These are phyloP conservation scores for Phylloscopus whistleri DNA, from an alignment of 2,113 vertebrate genomes.

Conservation along the genomic window DNA sequence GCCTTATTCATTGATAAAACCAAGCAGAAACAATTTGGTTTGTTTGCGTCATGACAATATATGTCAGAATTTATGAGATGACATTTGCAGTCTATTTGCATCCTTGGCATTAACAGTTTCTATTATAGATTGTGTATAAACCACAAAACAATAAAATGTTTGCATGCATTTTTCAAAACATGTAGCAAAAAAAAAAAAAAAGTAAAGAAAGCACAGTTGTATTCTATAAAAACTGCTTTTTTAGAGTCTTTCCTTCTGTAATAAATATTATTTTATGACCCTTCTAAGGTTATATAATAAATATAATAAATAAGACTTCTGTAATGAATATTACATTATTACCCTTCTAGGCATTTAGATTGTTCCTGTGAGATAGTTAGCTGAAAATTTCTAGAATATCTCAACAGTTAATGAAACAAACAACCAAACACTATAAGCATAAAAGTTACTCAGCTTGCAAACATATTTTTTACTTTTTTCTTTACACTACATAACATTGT, in stretches of 20 bases:
- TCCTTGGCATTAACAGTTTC: not conserved
- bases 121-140: not conserved
- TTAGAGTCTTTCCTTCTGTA: not conserved
- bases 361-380: not conserved
- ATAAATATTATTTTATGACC: not conserved
- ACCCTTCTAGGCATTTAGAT: not conserved
- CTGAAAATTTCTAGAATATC: not conserved
- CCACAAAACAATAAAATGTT: not conserved
- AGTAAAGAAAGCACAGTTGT: not conserved
- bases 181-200: not conserved
- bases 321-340: not conserved
- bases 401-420: not conserved
- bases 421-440: not conserved
- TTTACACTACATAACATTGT: not conserved
- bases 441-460: not conserved
- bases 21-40: not conserved
- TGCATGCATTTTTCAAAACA: not conserved
- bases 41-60: not conserved
- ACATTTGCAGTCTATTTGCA: not conserved
- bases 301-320: not conserved
- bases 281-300: not conserved
- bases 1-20: not conserved
- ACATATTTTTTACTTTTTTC: not conserved
- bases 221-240: not conserved
- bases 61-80: not conserved